These are phyloP conservation scores for Hydrozoanthus tunicans DNA, from an alignment of 64 coral and sea anemone genomes.

Conservation along the genomic window DNA sequence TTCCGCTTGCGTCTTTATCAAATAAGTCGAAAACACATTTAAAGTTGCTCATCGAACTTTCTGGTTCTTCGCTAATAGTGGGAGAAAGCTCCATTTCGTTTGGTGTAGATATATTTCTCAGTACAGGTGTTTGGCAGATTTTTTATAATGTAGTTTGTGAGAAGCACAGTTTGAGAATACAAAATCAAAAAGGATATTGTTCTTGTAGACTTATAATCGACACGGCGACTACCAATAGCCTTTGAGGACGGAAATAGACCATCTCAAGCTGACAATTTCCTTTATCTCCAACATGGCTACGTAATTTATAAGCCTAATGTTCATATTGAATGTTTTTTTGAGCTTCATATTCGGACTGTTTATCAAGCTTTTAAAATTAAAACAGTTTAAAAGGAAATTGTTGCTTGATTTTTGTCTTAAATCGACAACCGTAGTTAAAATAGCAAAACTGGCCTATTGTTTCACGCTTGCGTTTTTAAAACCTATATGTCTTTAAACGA, in stretches of 20 bases:
- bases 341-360: background rate
- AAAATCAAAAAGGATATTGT: background rate
- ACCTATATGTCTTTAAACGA: too few species aligned
- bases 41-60: background rate
- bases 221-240: background rate
- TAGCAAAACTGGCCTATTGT: too few species aligned
- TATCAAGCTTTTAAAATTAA: too few species aligned
- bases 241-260: background rate
- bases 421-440: too few species aligned
- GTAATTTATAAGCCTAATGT: background rate
- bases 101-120: background rate
- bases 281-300: background rate
- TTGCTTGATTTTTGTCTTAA: too few species aligned
- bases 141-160: background rate
- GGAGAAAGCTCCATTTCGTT: conserved; percentile 22
- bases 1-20: conserved; percentile 62
- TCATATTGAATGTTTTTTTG: background rate
- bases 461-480: too few species aligned
- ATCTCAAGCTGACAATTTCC: background rate
- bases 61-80: conserved; percentile 11
- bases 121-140: background rate
- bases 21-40: conserved; percentile 63
- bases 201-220: background rate
- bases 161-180: background rate
- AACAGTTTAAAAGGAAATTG: too few species aligned